These are phyloP conservation scores for Cyclophora punctaria DNA, from an alignment of 2,888 invertebrate species.

Conservation along the genomic window DNA sequence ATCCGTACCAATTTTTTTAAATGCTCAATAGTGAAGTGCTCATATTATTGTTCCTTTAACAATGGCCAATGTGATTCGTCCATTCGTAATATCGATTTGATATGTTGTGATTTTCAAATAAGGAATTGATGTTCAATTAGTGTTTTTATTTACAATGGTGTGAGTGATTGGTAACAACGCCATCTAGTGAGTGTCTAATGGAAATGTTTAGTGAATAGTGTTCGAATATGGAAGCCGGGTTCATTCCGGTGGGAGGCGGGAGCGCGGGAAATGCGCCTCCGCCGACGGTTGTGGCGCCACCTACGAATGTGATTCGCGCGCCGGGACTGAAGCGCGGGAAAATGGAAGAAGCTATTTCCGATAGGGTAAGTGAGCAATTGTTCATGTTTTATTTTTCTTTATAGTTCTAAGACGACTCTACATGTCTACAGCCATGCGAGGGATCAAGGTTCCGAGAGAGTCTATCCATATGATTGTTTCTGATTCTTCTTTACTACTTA, in stretches of 20 bases:
- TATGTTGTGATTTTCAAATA: constrained; percentile 14
- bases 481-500: no score
- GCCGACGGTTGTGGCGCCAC: constrained; percentile 60
- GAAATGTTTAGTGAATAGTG: constrained; percentile 34
- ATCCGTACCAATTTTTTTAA: neutral
- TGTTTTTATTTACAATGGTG: constrained; percentile 2
- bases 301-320: constrained; percentile 81
- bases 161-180: constrained; percentile 28
- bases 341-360: constrained; percentile 83
- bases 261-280: constrained; percentile 34
- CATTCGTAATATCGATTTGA: neutral
- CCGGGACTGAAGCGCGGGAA: constrained; percentile 87
- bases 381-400: neutral
- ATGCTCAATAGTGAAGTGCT: constrained; percentile 5
- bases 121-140: neutral
- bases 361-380: constrained; percentile 78
- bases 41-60: constrained; percentile 8
- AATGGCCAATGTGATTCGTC: constrained; percentile 12
- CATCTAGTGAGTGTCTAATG: constrained; percentile 45
- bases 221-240: constrained; percentile 62
- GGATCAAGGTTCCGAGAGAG: no score
- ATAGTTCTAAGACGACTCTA: no score
- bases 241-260: constrained; percentile 51
- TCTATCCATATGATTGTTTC: no score
- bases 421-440: no score